Conservation (phyloP, 2,113 vertebrate species). For the Chaenogobius annularis region DNA sequence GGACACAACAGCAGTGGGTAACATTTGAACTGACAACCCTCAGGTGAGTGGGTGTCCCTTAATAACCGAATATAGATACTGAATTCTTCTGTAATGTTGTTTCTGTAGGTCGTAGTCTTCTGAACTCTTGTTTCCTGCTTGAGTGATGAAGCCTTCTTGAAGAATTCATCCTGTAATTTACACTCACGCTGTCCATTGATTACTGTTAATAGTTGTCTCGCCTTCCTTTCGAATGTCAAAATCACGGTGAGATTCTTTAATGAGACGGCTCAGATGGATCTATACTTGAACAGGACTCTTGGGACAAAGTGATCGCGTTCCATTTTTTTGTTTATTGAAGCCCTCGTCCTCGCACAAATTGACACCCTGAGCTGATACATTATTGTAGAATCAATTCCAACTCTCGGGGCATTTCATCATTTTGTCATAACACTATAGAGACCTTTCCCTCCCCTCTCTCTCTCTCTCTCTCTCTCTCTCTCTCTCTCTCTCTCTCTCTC, state of each 20-base stretch:
- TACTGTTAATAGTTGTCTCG: not conserved
- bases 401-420: constrained; percentile 22
- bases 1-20: not conserved
- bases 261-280: constrained; percentile 4
- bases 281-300: constrained; percentile 42
- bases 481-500: constrained; percentile 17
- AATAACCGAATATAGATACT: not conserved
- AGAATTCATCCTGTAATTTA: not conserved
- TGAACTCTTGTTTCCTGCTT: not conserved
- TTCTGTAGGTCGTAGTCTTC: too few relatives aligned
- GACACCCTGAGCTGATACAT: constrained; percentile 37
- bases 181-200: not conserved
- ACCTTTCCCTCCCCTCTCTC: not conserved
- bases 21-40: not conserved
- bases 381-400: constrained; percentile 49
- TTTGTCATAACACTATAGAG: constrained; percentile 26
- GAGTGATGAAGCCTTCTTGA: not conserved
- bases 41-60: not conserved
- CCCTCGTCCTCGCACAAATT: constrained; percentile 29
- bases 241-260: not conserved
- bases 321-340: constrained; percentile 46
- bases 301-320: constrained; percentile 48
- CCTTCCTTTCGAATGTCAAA: constrained; percentile 8
- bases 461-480: not conserved
- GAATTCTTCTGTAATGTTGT: too few relatives aligned